Conservation (phyloP, 2,888 invertebrate genomes). For the Campopleginae sp. region DNA sequence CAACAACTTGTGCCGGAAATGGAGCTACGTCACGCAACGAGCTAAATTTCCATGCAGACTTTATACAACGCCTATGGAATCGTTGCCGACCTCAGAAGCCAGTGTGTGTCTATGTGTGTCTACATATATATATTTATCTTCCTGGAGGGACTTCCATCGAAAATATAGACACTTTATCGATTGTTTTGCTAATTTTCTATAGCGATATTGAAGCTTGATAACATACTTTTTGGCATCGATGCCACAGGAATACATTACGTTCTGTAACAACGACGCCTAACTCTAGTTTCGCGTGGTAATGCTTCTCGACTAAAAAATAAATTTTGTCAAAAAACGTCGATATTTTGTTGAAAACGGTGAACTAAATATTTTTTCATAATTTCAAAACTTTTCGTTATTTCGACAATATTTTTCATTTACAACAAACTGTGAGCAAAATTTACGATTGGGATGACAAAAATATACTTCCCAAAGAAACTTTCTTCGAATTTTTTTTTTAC, state of each 20-base stretch:
- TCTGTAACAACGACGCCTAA: neutral
- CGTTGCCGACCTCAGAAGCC: neutral
- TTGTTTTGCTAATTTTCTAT: slow-evolving; percentile 21
- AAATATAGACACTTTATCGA: slow-evolving; percentile 11
- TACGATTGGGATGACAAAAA: too few species aligned
- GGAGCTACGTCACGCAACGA: slow-evolving; percentile 21
- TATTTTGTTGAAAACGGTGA: too few species aligned
- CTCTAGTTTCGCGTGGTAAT: neutral
- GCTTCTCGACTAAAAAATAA: too few species aligned
- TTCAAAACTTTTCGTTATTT: too few species aligned
- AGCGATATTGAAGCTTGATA: slow-evolving; percentile 10
- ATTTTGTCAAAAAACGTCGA: too few species aligned
- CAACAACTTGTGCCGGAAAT: slow-evolving; percentile 26
- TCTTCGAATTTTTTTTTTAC: too few species aligned
- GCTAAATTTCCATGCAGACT: slow-evolving; percentile 8
- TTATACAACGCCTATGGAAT: slow-evolving; percentile 12
- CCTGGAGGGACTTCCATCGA: neutral
- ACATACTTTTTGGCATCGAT: neutral
- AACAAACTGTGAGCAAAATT: too few species aligned
- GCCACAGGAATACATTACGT: neutral
- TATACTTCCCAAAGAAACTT: too few species aligned
- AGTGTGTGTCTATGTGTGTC: neutral
- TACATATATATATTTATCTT: slow-evolving; percentile 3
- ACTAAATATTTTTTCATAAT: too few species aligned
- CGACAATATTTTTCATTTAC: too few species aligned